These are phyloP conservation scores for Drosophila pseudotakahashii DNA, from an alignment of 2,888 invertebrate species.

Conservation along the genomic window DNA sequence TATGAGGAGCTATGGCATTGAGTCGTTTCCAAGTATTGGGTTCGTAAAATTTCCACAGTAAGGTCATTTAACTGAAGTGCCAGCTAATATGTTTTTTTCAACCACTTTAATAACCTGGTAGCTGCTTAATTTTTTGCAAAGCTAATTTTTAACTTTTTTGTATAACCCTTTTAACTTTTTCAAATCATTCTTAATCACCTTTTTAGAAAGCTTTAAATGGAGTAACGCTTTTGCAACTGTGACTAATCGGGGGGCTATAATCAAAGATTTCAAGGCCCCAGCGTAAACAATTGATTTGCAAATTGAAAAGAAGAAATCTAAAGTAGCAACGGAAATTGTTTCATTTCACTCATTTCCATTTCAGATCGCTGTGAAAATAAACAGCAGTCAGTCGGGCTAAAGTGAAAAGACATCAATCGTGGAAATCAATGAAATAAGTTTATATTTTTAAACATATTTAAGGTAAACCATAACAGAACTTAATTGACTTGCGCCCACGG, in stretches of 20 bases:
- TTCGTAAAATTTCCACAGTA: neutral
- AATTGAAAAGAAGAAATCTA: slow-evolving; percentile 1
- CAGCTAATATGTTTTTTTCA: neutral
- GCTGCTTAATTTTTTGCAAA: neutral
- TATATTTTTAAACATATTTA: slow-evolving; percentile 33
- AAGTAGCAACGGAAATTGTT: slow-evolving; percentile 34
- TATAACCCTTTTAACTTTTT: no score
- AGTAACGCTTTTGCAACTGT: slow-evolving; percentile 3
- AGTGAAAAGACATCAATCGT: slow-evolving; percentile 38
- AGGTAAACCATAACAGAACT: slow-evolving; percentile 30
- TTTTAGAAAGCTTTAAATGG: neutral
- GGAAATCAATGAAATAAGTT: slow-evolving; percentile 27
- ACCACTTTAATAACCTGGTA: neutral
- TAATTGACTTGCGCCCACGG: slow-evolving; percentile 35
- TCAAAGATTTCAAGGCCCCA: slow-evolving; percentile 7
- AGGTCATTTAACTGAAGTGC: neutral
- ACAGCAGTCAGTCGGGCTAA: slow-evolving; percentile 35
- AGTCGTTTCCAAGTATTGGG: neutral
- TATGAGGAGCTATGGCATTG: neutral
- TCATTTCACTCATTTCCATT: slow-evolving; percentile 50
- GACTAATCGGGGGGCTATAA: slow-evolving; percentile 14
- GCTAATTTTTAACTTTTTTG: neutral
- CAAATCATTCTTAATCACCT: slow-evolving; percentile 3
- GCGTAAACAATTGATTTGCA: slow-evolving; percentile 44
- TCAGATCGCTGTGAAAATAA: slow-evolving; percentile 54